Evolutionary conservation across 2,113 vertebrate genomes (phyloP).

Genomic region (Semnopithecus entellus): DNA sequence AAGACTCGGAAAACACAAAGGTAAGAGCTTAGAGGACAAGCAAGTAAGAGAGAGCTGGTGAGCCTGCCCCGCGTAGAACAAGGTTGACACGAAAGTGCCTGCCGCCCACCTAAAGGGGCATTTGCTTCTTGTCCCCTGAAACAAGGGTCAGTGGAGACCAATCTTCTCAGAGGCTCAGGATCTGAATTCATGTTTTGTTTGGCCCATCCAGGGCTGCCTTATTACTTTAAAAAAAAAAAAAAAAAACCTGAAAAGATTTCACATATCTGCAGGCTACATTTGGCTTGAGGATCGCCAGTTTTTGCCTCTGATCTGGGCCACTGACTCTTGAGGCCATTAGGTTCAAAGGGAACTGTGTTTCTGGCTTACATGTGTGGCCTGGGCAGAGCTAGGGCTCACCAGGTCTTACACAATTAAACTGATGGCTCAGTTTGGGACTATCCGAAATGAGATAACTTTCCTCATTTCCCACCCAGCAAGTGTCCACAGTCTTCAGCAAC

Average conservation of each 20-base stretch:
- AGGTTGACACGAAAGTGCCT: neutral
- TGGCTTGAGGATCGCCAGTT: neutral
- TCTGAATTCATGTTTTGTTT: neutral
- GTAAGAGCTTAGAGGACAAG: neutral
- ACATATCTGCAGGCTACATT: neutral
- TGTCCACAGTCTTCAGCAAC: neutral
- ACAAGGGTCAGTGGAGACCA: neutral
- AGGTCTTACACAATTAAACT: neutral
- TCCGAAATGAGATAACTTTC: conserved; percentile 5
- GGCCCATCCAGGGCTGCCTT: neutral
- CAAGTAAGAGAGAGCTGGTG: rapidly evolving
- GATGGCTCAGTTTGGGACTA: neutral
- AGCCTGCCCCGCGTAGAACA: neutral
- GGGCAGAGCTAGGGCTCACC: neutral
- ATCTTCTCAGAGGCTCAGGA: neutral
- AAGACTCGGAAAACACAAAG: neutral
- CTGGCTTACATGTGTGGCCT: neutral
- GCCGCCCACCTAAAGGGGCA: neutral
- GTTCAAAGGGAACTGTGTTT: neutral
- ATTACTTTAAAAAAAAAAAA: neutral
- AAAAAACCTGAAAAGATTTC: too few relatives aligned
- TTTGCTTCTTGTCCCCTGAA: neutral
- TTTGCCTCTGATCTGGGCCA: neutral
- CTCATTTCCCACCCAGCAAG: neutral
- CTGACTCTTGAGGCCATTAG: neutral